These are phyloP conservation scores for Nezara viridula DNA, from an alignment of 2,888 invertebrate genomes.

Conservation along the genomic window DNA sequence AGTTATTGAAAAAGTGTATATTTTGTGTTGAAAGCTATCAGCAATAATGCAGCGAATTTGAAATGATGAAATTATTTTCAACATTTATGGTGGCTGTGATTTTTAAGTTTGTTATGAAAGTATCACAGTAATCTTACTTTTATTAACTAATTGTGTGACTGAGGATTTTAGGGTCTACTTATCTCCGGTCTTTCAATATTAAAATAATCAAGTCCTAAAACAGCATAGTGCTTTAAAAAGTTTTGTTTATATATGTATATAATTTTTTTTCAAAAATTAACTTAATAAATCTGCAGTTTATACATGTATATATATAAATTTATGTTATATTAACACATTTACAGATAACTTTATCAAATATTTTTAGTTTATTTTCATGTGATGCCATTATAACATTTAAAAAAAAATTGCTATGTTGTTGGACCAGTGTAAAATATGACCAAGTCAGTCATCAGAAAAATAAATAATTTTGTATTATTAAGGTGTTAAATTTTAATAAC, in stretches of 20 bases:
- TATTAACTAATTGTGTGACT: background rate
- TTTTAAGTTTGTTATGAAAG: constrained; percentile 30
- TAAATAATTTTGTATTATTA: constrained; percentile 8
- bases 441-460: background rate
- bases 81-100: constrained; percentile 53
- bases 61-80: constrained; percentile 35
- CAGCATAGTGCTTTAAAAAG: background rate
- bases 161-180: constrained; percentile 1
- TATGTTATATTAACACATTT: no score
- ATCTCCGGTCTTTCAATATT: constrained; percentile 10
- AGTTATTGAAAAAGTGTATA: background rate
- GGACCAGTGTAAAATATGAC: constrained; percentile 41
- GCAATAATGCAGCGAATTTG: background rate
- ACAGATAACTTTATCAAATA: background rate
- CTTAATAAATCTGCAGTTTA: background rate
- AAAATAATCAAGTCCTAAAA: background rate
- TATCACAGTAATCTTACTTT: constrained; percentile 49
- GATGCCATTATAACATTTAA: constrained; percentile 25
- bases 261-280: background rate
- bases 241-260: background rate
- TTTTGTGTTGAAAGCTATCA: background rate
- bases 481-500: constrained; percentile 29
- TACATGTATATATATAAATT: background rate
- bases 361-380: background rate
- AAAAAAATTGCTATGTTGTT: constrained; percentile 27